Evolutionary conservation across 2,797 vertebrate genomes (phyloP).

Genomic region (Channa striata): DNA sequence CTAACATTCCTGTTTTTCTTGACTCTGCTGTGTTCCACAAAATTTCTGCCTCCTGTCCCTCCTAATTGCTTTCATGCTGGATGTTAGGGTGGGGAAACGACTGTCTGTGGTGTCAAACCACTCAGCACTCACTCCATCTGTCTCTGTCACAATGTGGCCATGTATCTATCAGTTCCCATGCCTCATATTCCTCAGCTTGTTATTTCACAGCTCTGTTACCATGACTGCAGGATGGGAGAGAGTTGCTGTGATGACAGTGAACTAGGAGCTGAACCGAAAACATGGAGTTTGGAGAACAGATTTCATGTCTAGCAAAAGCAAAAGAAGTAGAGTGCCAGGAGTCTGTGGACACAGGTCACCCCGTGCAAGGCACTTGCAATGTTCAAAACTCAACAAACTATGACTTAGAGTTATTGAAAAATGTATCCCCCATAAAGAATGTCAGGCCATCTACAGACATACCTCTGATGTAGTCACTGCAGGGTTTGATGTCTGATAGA

Average conservation of each 20-base stretch:
- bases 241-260: conserved; percentile 61
- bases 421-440: conserved; percentile 62
- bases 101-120: conserved; percentile 72
- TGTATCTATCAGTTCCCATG: conserved; percentile 77
- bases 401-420: conserved; percentile 69
- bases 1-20: conserved; percentile 23
- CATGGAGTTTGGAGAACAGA: conserved; percentile 67
- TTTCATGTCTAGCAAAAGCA: conserved; percentile 65
- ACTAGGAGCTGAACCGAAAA: conserved; percentile 66
- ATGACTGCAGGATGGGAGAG: conserved; percentile 76
- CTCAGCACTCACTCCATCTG: conserved; percentile 66
- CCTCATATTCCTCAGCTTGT: conserved; percentile 74
- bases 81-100: conserved; percentile 64
- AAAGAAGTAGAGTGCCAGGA: conserved; percentile 50
- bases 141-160: conserved; percentile 78
- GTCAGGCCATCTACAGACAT: conserved; percentile 31
- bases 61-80: conserved; percentile 59
- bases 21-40: conserved; percentile 39
- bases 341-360: conserved; percentile 51
- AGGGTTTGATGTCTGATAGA: conserved; percentile 9
- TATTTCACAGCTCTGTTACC: conserved; percentile 82
- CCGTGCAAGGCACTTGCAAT: conserved; percentile 46
- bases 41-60: conserved; percentile 64
- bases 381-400: conserved; percentile 46
- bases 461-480: conserved; percentile 26